Evolutionary conservation across 2,113 vertebrate species (phyloP).

Genomic region (Arizona elegans): DNA sequence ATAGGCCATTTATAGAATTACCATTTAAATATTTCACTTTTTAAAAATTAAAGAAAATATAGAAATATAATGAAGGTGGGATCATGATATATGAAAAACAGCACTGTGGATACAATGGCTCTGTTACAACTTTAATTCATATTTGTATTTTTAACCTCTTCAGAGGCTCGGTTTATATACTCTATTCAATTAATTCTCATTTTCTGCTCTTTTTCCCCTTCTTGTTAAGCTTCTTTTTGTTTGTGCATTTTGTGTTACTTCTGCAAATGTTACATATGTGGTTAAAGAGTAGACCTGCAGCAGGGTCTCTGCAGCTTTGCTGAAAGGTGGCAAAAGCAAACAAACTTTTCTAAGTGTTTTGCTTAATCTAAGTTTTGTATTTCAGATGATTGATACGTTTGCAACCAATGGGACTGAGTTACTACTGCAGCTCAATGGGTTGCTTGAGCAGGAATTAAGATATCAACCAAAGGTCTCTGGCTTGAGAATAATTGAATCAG

Average conservation of each 20-base stretch:
- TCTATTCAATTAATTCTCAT: neutral
- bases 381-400: constrained; percentile 87
- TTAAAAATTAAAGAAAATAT: neutral
- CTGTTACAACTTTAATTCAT: neutral
- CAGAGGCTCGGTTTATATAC: too few relatives aligned
- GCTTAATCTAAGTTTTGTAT: constrained; percentile 21
- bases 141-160: neutral
- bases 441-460: constrained; percentile 81
- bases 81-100: neutral
- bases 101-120: neutral
- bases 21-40: neutral
- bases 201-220: neutral
- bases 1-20: neutral
- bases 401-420: constrained; percentile 68
- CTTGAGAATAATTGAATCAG: constrained; percentile 82
- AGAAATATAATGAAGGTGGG: neutral
- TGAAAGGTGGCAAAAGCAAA: neutral
- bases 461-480: constrained; percentile 88
- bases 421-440: constrained; percentile 77
- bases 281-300: neutral
- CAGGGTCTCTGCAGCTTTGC: neutral
- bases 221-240: too few relatives aligned
- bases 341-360: neutral
- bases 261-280: neutral
- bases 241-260: neutral